phyloP scores from a whole-genome alignment of 2,797 vertebrate species.

The Capromys pilorides region DNA sequence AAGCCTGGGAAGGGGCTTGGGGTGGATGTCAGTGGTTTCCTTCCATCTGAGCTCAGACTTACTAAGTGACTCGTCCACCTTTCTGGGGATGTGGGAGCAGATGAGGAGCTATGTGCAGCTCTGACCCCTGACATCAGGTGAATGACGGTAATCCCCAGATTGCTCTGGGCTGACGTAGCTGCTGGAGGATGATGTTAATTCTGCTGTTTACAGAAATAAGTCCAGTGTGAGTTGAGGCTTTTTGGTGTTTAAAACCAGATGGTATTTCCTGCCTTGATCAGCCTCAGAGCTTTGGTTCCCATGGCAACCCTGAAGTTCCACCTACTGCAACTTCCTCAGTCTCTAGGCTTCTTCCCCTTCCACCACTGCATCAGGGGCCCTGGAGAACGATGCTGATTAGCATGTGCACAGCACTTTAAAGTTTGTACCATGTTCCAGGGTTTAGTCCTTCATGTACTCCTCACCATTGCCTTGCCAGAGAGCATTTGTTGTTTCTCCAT shows the following conservation, averaged over 20 bases:
- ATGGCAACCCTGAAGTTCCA: conserved; percentile 79
- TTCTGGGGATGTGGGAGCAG: conserved; percentile 27
- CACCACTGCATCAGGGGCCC: conserved; percentile 28
- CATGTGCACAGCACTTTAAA: conserved; percentile 4
- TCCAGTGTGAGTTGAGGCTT: conserved; percentile 75
- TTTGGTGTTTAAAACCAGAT: conserved; percentile 81
- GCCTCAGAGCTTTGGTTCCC: conserved; percentile 77
- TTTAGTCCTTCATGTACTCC: not conserved
- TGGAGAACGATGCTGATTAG: conserved; percentile 46
- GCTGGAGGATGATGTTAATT: conserved; percentile 72
- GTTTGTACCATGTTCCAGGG: not conserved
- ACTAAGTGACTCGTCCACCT: conserved; percentile 38
- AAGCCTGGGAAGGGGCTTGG: not conserved
- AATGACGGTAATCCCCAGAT: conserved; percentile 41
- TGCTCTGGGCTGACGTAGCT: conserved; percentile 50
- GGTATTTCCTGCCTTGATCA: conserved; percentile 82
- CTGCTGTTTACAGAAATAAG: conserved; percentile 81
- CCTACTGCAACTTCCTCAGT: conserved; percentile 77
- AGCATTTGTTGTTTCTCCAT: not conserved
- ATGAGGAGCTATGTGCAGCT: conserved; percentile 41
- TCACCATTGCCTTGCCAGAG: not conserved
- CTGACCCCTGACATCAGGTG: conserved; percentile 39
- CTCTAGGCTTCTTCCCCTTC: conserved; percentile 74
- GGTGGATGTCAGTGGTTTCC: not conserved
- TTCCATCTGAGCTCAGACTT: conserved; percentile 40